Percentiles rank a stretch among this genome's conserved stretches.
phyloP scores from a whole-genome alignment of 2,113 vertebrate genomes.

The Platycercus adscitus region DNA sequence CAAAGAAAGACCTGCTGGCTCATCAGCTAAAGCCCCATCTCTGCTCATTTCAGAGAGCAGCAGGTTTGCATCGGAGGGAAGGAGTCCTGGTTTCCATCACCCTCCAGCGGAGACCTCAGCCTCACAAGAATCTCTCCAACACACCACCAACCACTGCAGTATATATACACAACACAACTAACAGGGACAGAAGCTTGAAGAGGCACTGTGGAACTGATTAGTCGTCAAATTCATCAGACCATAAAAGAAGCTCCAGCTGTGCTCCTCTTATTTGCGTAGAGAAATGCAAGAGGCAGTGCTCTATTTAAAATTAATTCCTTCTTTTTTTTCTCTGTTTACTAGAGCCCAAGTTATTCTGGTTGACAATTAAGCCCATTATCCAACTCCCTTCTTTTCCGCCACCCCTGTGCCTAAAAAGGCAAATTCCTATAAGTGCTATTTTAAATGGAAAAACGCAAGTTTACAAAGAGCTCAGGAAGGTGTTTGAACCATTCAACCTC shows the following conservation, averaged over 20 bases:
- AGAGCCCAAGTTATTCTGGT: slow-evolving; percentile 13
- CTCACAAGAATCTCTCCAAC: background rate
- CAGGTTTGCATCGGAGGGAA: accelerated
- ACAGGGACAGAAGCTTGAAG: slow-evolving; percentile 22
- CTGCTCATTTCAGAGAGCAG: accelerated
- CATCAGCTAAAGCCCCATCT: background rate
- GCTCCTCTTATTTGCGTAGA: background rate
- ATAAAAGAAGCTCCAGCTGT: slow-evolving; percentile 55
- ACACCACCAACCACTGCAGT: background rate
- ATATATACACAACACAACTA: background rate
- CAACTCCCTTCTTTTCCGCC: background rate
- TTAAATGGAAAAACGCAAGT: background rate
- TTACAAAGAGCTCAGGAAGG: background rate
- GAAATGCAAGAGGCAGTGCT: slow-evolving; percentile 5
- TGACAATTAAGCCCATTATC: slow-evolving; percentile 32
- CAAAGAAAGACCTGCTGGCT: background rate
- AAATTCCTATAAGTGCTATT: background rate
- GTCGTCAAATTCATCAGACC: slow-evolving; percentile 36
- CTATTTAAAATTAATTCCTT: slow-evolving; percentile 14
- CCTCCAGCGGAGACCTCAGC: background rate
- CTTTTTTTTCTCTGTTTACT: slow-evolving; percentile 24
- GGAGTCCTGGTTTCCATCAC: background rate
- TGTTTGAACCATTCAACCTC: background rate
- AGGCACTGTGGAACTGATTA: slow-evolving; percentile 41
- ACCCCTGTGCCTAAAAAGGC: background rate